phyloP scores from a whole-genome alignment of 2,797 vertebrate genomes.

The Coendou prehensilis region DNA sequence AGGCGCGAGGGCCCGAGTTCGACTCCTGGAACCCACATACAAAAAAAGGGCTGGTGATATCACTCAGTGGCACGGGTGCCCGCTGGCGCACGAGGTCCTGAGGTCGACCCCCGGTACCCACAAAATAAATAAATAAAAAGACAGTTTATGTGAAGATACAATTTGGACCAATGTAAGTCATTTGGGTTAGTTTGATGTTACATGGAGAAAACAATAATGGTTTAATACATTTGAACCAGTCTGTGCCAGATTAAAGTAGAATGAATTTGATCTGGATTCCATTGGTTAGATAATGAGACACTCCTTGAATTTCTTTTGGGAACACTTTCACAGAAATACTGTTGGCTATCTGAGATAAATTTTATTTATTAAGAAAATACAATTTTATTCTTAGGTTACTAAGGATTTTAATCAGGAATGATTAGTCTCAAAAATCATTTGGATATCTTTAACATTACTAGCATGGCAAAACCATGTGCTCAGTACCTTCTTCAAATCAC shows the following conservation, averaged over 20 bases:
- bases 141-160: background rate
- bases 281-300: background rate
- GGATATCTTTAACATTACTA: background rate
- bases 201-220: background rate
- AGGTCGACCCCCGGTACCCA: too few species aligned
- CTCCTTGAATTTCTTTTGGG: background rate
- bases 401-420: background rate
- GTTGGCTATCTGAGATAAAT: background rate
- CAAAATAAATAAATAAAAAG: background rate
- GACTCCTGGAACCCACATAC: too few species aligned
- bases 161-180: background rate
- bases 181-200: background rate
- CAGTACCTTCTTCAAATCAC: background rate
- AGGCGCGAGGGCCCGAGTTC: too few species aligned
- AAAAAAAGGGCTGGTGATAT: too few species aligned
- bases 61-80: too few species aligned
- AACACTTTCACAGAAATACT: background rate
- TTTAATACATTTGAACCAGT: background rate
- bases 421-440: background rate
- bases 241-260: background rate
- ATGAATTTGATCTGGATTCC: background rate
- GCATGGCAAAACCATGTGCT: background rate
- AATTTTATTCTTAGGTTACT: background rate
- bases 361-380: background rate
- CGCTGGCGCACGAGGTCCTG: too few species aligned